A percentile compares a stretch with the other conserved stretches of the same genome.
These are phyloP conservation scores for Trachelipus rathkii DNA, from an alignment of 1,140 invertebrate genomes.

Conservation along the genomic window DNA sequence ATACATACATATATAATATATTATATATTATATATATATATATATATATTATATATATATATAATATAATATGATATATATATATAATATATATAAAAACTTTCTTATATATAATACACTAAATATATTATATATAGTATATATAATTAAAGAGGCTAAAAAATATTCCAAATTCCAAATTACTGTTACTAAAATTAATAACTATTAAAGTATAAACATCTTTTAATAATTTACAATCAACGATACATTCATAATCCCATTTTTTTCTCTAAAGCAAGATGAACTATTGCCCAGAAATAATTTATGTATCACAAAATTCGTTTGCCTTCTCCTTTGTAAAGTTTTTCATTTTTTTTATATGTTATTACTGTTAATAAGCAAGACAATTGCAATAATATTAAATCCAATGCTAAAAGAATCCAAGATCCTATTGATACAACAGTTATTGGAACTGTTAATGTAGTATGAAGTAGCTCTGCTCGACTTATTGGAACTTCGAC, in stretches of 20 bases:
- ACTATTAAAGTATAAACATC: no score
- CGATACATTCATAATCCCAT: neutral
- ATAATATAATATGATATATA: no score
- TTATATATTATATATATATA: no score
- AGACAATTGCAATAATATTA: neutral
- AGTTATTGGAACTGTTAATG: neutral
- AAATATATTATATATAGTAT: no score
- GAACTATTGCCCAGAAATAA: neutral
- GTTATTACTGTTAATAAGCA: neutral
- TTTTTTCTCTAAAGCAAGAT: slow-evolving; percentile 2
- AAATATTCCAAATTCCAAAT: no score
- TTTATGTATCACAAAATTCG: neutral
- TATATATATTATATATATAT: no score
- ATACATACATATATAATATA: no score
- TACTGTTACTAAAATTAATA: no score
- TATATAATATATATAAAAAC: no score
- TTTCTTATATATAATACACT: no score
- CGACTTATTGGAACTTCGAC: slow-evolving; percentile 37
- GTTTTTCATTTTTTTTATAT: neutral
- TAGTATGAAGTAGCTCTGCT: slow-evolving; percentile 11
- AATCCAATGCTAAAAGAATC: neutral
- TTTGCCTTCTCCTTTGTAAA: neutral
- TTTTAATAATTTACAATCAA: neutral
- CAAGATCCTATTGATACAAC: neutral
- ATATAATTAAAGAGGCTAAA: no score